These are phyloP conservation scores for Hetaerina americana DNA, from an alignment of 1,140 invertebrate species.

Conservation along the genomic window DNA sequence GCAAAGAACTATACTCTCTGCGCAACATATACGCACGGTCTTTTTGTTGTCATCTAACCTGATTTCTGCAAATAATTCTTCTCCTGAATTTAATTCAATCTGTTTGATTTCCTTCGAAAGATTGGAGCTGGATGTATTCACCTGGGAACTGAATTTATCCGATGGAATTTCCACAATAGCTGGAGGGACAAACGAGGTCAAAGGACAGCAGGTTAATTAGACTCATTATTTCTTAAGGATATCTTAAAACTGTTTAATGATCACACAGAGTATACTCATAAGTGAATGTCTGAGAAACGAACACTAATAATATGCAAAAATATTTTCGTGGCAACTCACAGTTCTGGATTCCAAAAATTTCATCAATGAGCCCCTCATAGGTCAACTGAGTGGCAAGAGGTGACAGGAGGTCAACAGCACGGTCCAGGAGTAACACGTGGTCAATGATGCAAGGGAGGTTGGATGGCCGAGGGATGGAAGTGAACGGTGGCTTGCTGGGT, in stretches of 20 bases:
- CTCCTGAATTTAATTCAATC: conserved; percentile 78
- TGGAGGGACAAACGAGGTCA: conserved; percentile 29
- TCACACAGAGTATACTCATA: no score
- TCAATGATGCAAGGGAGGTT: conserved; percentile 56
- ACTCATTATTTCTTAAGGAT: no score
- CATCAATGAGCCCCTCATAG: conserved; percentile 94
- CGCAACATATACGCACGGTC: no score
- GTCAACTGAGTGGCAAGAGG: conserved; percentile 89
- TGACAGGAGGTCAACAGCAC: conserved; percentile 82
- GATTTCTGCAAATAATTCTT: conserved; percentile 79
- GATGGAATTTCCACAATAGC: conserved; percentile 72
- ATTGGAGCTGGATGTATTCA: conserved; percentile 46
- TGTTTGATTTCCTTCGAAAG: conserved; percentile 58
- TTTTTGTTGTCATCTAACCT: no score
- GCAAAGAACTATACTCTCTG: no score
- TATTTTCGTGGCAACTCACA: conserved; percentile 34
- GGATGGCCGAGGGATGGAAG: not conserved
- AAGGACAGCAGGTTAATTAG: no score
- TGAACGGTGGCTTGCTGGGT: not conserved
- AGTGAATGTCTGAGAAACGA: no score
- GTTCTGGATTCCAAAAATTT: conserved; percentile 62
- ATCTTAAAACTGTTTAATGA: no score
- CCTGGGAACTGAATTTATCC: conserved; percentile 59
- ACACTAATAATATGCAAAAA: no score
- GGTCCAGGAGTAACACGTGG: conserved; percentile 75